Evolutionary conservation across 1,140 invertebrate species (phyloP).

Genomic region (Ridgeia piscesae): DNA sequence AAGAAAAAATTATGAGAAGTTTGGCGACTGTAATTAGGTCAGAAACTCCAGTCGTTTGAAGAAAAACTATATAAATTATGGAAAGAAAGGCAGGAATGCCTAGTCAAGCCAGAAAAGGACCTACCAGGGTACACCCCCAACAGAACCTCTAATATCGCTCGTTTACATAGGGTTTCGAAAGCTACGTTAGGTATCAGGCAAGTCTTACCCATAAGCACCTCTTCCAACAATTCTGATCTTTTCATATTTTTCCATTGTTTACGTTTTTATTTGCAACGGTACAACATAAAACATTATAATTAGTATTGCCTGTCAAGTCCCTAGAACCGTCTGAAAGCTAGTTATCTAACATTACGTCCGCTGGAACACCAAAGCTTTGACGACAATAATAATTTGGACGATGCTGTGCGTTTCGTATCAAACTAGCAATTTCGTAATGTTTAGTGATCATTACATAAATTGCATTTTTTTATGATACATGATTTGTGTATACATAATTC

Average conservation of each 20-base stretch:
- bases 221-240: constrained; percentile 66
- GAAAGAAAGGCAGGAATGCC: too few species aligned
- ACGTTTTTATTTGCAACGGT: background rate
- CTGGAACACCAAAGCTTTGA: background rate
- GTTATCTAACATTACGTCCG: background rate
- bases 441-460: too few species aligned
- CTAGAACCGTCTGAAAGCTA: background rate
- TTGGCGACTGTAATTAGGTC: too few species aligned
- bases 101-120: too few species aligned
- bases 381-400: background rate
- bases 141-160: background rate
- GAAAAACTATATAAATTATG: too few species aligned
- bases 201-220: constrained; percentile 66
- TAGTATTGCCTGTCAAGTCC: background rate
- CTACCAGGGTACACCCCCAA: too few species aligned
- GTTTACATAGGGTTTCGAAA: background rate
- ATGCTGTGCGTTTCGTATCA: too few species aligned
- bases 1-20: too few species aligned
- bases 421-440: too few species aligned
- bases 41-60: too few species aligned
- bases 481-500: too few species aligned
- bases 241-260: constrained; percentile 61
- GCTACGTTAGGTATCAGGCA: background rate
- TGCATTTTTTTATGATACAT: too few species aligned
- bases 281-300: background rate